These are phyloP conservation scores for Cheilosia vernalis DNA, from an alignment of 2,888 invertebrate species.

Conservation along the genomic window DNA sequence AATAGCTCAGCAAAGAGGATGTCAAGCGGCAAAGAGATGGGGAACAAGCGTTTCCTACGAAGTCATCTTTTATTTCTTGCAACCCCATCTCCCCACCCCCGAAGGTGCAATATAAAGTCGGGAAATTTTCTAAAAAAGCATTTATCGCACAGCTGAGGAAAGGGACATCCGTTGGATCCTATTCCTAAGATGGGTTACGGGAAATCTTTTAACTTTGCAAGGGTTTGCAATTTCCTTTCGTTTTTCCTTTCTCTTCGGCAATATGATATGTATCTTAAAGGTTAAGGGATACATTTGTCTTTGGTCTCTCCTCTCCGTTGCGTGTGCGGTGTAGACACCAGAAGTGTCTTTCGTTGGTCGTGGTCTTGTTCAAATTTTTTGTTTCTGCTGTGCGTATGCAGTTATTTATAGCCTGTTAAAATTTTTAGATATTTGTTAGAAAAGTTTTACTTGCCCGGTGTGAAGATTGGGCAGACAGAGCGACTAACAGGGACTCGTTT, in stretches of 20 bases:
- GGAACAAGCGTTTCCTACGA: not conserved
- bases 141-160: slow-evolving; percentile 22
- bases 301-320: not conserved
- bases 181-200: slow-evolving; percentile 10
- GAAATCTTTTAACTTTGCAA: slow-evolving; percentile 30
- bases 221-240: slow-evolving; percentile 32
- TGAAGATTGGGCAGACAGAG: not conserved
- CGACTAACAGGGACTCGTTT: slow-evolving; percentile 16
- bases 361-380: not conserved
- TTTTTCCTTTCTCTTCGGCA: not conserved
- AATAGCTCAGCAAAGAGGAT: slow-evolving; percentile 30
- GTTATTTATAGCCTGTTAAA: slow-evolving; percentile 19
- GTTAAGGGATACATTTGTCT: slow-evolving; percentile 36
- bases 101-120: slow-evolving; percentile 22
- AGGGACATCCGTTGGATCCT: slow-evolving; percentile 18
- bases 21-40: slow-evolving; percentile 4
- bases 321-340: not conserved
- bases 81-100: not conserved
- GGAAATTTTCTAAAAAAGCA: slow-evolving; percentile 16
- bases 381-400: not conserved
- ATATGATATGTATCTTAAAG: slow-evolving; percentile 28
- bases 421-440: slow-evolving; percentile 16
- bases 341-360: slow-evolving; percentile 5
- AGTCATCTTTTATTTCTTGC: not conserved
- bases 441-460: slow-evolving; percentile 4